Evolutionary conservation across 2,113 vertebrate genomes (phyloP).

Genomic region (human (Homo sapiens)): GRCh38 chr11:122500501-122501000

Average conservation of each 20-base stretch:
- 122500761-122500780: neutral
- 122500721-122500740: neutral
- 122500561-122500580: neutral
- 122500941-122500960: neutral
- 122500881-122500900: constrained; percentile 36
- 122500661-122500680: neutral
- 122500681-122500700: neutral
- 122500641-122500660: neutral
- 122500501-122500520: neutral
- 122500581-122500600: neutral
- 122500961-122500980: neutral
- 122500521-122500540: neutral
- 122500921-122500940: neutral
- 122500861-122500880: neutral
- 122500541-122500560: neutral
- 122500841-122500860: neutral
- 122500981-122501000: constrained; percentile 33
- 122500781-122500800: neutral
- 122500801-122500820: neutral
- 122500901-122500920: neutral
- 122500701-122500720: neutral
- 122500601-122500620: neutral
- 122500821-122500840: neutral
- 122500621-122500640: neutral
- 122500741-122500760: neutral